phyloP scores from a whole-genome alignment of 1,140 invertebrate species.

The Tetramorium alpestre region DNA sequence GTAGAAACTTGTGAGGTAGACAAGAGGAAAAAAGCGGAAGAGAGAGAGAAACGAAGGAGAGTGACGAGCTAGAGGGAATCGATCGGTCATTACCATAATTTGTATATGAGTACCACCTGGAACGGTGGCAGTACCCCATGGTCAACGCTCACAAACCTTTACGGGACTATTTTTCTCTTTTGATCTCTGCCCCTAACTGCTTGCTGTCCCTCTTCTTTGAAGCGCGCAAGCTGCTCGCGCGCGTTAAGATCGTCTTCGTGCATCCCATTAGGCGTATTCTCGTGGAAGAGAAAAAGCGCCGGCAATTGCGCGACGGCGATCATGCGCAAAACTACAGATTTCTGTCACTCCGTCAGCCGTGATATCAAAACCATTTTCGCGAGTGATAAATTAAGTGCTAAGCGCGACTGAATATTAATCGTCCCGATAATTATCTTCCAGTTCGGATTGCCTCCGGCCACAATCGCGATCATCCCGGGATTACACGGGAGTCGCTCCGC shows the following conservation, averaged over 20 bases:
- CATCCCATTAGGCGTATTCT: slow-evolving; percentile 32
- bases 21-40: slow-evolving; percentile 16
- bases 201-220: slow-evolving; percentile 53
- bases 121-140: slow-evolving; percentile 67
- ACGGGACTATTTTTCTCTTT: slow-evolving; percentile 46
- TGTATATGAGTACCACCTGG: slow-evolving; percentile 78
- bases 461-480: background rate
- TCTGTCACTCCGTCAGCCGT: background rate
- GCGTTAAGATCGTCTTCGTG: slow-evolving; percentile 15
- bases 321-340: background rate
- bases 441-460: background rate
- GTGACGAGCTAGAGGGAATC: slow-evolving; percentile 66
- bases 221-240: slow-evolving; percentile 14
- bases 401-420: slow-evolving; percentile 23
- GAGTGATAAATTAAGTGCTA: slow-evolving; percentile 13
- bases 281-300: slow-evolving; percentile 19
- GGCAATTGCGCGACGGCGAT: background rate
- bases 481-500: slow-evolving; percentile 10
- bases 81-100: slow-evolving; percentile 80
- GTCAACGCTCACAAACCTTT: slow-evolving; percentile 64
- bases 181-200: slow-evolving; percentile 60
- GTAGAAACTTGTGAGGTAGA: background rate
- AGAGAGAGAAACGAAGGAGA: slow-evolving; percentile 41
- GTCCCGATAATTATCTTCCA: background rate
- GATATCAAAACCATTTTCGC: background rate